phyloP scores from a whole-genome alignment of 2,113 vertebrate genomes.

The Lepisosteus oculatus region DNA sequence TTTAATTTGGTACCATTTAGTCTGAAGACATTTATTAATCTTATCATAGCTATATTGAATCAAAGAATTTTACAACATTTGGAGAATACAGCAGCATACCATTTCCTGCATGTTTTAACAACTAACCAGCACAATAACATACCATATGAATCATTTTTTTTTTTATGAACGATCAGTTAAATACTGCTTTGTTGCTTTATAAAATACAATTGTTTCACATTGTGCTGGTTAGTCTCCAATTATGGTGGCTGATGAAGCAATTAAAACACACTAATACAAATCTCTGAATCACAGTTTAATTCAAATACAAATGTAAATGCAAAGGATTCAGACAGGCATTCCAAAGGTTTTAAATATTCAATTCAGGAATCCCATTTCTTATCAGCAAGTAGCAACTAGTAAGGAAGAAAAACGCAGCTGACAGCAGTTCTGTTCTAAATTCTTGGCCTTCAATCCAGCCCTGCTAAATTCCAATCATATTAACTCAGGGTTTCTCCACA shows the following conservation, averaged over 20 bases:
- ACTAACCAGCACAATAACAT: too few species aligned
- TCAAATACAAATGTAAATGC: neutral
- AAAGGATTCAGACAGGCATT: neutral
- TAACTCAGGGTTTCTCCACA: slow-evolving; percentile 27
- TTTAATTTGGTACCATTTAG: slow-evolving; percentile 19
- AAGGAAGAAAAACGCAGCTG: slow-evolving; percentile 16
- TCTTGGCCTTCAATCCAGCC: slow-evolving; percentile 34
- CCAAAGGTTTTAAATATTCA: neutral
- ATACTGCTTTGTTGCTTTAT: too few species aligned
- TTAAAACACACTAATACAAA: neutral
- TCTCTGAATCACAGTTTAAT: neutral
- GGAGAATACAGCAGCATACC: too few species aligned
- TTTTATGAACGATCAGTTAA: too few species aligned
- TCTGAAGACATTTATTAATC: too few species aligned
- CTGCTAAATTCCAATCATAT: slow-evolving; percentile 37
- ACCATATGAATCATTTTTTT: too few species aligned
- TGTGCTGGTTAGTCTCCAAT: too few species aligned
- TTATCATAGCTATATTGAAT: too few species aligned
- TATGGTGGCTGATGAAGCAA: too few species aligned
- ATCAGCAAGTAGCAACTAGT: slow-evolving; percentile 26
- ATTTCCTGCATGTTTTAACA: too few species aligned
- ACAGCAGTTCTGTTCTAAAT: slow-evolving; percentile 27
- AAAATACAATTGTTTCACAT: too few species aligned
- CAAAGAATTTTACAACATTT: too few species aligned
- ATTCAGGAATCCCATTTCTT: slow-evolving; percentile 10